Evolutionary conservation across 2,113 vertebrate genomes (phyloP), one percentile per base, ranked within the genome.

Genomic region (Sus scrofa): DNA sequence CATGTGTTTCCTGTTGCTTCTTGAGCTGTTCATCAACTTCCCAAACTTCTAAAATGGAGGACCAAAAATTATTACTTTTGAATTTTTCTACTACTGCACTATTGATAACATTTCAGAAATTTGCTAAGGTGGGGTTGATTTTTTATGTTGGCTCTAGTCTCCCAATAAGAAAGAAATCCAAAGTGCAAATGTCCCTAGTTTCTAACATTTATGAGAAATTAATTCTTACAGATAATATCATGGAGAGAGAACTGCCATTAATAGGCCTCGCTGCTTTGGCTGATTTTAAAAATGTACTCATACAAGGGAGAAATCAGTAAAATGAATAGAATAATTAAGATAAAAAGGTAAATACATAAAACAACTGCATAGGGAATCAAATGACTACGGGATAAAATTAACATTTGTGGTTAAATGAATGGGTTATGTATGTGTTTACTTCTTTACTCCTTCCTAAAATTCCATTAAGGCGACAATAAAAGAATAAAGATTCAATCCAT

Each of bases 21-120:
- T 96, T 87, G 75, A 96, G 90, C 32, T 95, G 93, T 60, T 92
- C 96, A 92, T 90, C 97, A 95, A 96, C 96, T 97, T 97, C 82
- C 95, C 95, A 97, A 96, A 95, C 81, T 97, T 97, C 97, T 97
- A 97, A 95, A 97, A 97, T 54, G 91, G 88, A 97, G 95, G 89
- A 96, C 22, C 95, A 96, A 95, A 96, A 88, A 75, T 89, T n/a
- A 95, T 94, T 95, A 97, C 52, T 97, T 95, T 75, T 95, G 65
- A 94, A 95, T 86, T 89, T 92, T 92, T 90, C 88, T 96, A 77
- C 63, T 90, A 90, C 30, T 94, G 18, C 8, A 77, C 58, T 96
- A 87, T 44, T 86, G 91, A 70, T 83, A 95, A 89, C n/a, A 85
- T 84, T 58, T 95, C 68, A 93, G 44, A 97, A 86, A 95, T 88